Evolutionary conservation across 2,113 vertebrate species (phyloP), one percentile per base, ranked within the genome.

Genomic region (Poeciliopsis prolifica): DNA sequence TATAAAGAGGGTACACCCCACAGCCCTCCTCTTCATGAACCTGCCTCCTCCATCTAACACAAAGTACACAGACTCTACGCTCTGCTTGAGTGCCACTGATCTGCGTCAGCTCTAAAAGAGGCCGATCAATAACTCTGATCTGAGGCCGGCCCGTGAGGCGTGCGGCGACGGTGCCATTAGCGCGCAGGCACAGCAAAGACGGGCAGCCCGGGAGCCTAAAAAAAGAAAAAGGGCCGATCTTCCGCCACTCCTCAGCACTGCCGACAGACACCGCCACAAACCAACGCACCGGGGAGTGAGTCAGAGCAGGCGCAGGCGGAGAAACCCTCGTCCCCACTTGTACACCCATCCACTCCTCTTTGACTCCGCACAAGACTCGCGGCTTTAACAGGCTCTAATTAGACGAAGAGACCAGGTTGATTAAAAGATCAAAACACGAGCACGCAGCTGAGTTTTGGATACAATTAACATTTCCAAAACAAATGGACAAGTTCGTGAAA

Each of bases 281-380:
- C 6, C 58, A 19, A 17, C 44, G 1, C 14, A 17, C 44, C 17
- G 15, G 19, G 17, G 4, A 19, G 5, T 68, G 67, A 85, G 58
- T 78, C 79, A 77, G 7, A 48, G 33, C 13, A 35, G 62, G 67
- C 1, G 70, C 51, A 79, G 70, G 84, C 35, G 75, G 79, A 70
- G 4, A 61, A 61, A 35, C 48, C 37, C 63, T 28, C 14, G 26
- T 54, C 60, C 44, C 35, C n/a, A 12, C 72, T 77, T 66, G 65
- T 70, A 67, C 76, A 62, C 0, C 24, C 30, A 72, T 37, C 1
- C 35, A 11, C 35, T 12, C 65, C 62, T 60, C 62, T 68, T 64
- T 58, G 60, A 11, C 37, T 42, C 14, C 15, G 0, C 31, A 4
- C 24, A 30, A 11, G 3, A 9, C 1, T 10, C 40, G 4, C 13